These are phyloP conservation scores for Cyclophora albipunctata DNA, from an alignment of 2,888 invertebrate genomes.

Conservation along the genomic window DNA sequence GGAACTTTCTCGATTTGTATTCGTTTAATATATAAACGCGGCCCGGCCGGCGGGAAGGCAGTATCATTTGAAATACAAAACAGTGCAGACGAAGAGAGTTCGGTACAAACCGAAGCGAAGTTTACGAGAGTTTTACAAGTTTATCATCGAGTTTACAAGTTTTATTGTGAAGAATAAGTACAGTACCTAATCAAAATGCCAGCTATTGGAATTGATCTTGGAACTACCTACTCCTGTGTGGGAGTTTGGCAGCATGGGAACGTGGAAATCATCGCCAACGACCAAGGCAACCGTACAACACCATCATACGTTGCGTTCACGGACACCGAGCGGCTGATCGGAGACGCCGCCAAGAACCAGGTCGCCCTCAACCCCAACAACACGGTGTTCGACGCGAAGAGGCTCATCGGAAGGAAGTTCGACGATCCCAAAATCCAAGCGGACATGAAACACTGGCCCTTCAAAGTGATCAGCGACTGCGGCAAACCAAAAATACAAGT, in stretches of 20 bases:
- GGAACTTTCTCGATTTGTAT: slow-evolving; percentile 42
- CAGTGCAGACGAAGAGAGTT: slow-evolving; percentile 36
- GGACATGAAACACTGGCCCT: slow-evolving; percentile 91
- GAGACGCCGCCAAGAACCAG: slow-evolving; percentile 83
- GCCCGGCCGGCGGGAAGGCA: slow-evolving; percentile 42
- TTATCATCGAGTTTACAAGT: slow-evolving; percentile 3
- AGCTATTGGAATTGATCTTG: slow-evolving; percentile 74
- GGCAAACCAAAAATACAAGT: slow-evolving; percentile 81
- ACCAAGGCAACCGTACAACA: slow-evolving; percentile 82
- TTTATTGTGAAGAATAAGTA: slow-evolving; percentile 9
- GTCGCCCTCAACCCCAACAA: slow-evolving; percentile 83
- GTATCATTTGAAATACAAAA: slow-evolving; percentile 51
- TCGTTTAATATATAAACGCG: slow-evolving; percentile 43
- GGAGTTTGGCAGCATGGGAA: slow-evolving; percentile 78
- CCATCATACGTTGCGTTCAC: slow-evolving; percentile 85
- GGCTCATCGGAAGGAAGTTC: slow-evolving; percentile 86
- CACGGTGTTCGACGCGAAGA: slow-evolving; percentile 84
- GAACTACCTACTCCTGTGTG: slow-evolving; percentile 75
- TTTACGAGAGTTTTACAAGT: slow-evolving; percentile 17
- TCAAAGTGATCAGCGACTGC: slow-evolving; percentile 79
- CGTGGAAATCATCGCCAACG: slow-evolving; percentile 82
- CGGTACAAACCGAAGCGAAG: slow-evolving; percentile 38
- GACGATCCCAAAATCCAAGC: slow-evolving; percentile 83
- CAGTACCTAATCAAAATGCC: slow-evolving; percentile 53
- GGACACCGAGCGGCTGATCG: slow-evolving; percentile 80